Conservation (phyloP, 2,113 vertebrate species). For the Thunnus maccoyii region DNA sequence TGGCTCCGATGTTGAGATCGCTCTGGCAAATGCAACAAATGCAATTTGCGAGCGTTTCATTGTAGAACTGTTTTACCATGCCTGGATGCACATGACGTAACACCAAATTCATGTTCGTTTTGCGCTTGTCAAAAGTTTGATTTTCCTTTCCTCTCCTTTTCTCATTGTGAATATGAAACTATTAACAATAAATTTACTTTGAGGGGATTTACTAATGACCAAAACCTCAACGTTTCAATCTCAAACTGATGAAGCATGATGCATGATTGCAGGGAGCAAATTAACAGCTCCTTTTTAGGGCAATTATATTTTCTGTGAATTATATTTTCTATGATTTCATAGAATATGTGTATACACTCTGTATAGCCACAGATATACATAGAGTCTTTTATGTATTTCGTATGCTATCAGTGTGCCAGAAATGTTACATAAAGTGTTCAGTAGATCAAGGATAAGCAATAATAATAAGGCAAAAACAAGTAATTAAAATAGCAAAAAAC, state of each 20-base stretch:
- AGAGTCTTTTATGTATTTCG: too few species aligned
- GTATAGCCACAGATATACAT: too few species aligned
- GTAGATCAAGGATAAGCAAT: too few species aligned
- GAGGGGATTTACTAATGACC: background rate
- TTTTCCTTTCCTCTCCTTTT: background rate
- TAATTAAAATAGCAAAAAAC: too few species aligned
- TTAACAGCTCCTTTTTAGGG: background rate
- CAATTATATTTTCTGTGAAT: background rate
- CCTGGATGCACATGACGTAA: background rate
- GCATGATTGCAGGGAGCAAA: slow-evolving; percentile 1
- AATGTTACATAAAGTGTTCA: too few species aligned
- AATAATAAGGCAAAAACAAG: too few species aligned
- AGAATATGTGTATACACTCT: too few species aligned
- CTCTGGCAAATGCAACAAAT: slow-evolving; percentile 30
- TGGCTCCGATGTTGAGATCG: slow-evolving; percentile 8
- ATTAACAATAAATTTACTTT: background rate
- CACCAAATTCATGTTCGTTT: slow-evolving; percentile 8
- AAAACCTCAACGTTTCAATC: background rate
- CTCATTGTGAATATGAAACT: background rate
- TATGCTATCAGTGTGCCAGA: too few species aligned
- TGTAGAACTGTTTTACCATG: background rate
- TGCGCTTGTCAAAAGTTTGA: background rate
- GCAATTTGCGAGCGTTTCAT: slow-evolving; percentile 25
- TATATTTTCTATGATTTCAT: too few species aligned
- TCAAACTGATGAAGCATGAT: slow-evolving; percentile 20